Evolutionary conservation across 2,888 invertebrate genomes (phyloP).

Genomic region (Thereva nobilitata): DNA sequence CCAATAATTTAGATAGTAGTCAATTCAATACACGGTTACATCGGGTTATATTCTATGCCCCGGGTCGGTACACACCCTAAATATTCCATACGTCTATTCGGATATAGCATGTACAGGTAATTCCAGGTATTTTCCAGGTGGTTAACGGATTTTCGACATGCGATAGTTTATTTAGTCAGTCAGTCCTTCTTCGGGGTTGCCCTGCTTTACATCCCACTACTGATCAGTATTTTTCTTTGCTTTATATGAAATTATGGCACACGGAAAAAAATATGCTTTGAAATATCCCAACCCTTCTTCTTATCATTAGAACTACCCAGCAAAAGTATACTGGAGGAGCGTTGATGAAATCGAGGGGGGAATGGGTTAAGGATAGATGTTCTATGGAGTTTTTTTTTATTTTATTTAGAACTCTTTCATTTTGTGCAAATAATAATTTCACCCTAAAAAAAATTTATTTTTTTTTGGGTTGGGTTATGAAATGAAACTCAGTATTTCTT

Average conservation of each 20-base stretch:
- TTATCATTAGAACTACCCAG: no score
- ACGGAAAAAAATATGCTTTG: slow-evolving; percentile 7
- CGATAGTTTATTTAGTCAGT: slow-evolving; percentile 37
- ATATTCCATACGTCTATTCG: slow-evolving; percentile 34
- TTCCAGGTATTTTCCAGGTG: slow-evolving; percentile 38
- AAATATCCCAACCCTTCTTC: slow-evolving; percentile 27
- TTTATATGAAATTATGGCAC: slow-evolving; percentile 34
- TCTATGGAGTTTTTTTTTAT: no score
- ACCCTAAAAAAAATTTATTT: slow-evolving; percentile 10
- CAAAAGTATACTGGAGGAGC: no score
- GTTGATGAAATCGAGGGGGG: no score
- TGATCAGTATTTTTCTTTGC: slow-evolving; percentile 25
- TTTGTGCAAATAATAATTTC: neutral
- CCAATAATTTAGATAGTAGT: slow-evolving; percentile 35
- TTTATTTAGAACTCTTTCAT: no score
- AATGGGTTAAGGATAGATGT: no score
- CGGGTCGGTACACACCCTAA: slow-evolving; percentile 40
- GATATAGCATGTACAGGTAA: slow-evolving; percentile 38
- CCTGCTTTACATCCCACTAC: slow-evolving; percentile 22
- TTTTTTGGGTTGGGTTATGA: slow-evolving; percentile 32
- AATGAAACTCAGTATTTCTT: slow-evolving; percentile 22
- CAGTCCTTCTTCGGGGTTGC: slow-evolving; percentile 10
- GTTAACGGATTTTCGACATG: slow-evolving; percentile 42
- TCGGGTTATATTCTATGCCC: slow-evolving; percentile 17
- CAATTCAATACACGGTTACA: slow-evolving; percentile 36